Base-by-base conservation (phyloP, 2,113 vertebrate species). In the Rhombomys opimus region DNA sequence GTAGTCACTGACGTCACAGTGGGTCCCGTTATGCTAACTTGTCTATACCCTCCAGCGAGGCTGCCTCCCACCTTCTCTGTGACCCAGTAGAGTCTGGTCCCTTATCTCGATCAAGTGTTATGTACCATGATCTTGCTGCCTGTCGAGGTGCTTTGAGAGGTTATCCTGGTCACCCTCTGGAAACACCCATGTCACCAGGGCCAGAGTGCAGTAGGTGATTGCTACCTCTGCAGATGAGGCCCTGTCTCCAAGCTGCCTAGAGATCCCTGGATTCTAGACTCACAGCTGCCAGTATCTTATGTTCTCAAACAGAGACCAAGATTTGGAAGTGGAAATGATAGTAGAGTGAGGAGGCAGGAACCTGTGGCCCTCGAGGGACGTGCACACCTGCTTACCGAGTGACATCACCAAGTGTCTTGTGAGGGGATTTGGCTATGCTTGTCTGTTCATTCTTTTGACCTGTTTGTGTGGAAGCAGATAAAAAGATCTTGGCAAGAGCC, bases 361-460 rank as follows among this genome's bases (percentile, higher is more conserved):
- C 2, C 18, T 17, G 2, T 22, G 67, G 50, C 32, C 38, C 57
- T 50, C 11, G 52, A 32, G 20, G 32, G 32, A 25, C 12, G 0
- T 25, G 63, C 14, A 38, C 54, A 30, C 15, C 38, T 17, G 93
- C 70, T 46, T 7, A 22, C 8, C 5, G 5, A 3, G 12, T 12
- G 38, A 6, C 54, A 23, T 14, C n/a, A 22, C 41, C 2, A 4
- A 88, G 52, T 0, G 72, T 25, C 22, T 30, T 63, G 41, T 50
- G 75, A 65, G 75, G 32, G 14, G 12, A 59, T 57, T 27, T 20
- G 52, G 41, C 18, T 32, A n/a, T 61, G 90, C 98, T 96, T 97
- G 96, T 96, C 96, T 96, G 97, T 97, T 96, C 94, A 77, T 98
- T 97, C 94, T 97, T 98, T 96, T 97, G 88, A 96, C 96, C 95